Conservation (phyloP, 2,113 vertebrate genomes). For the Galeopterus variegatus region DNA sequence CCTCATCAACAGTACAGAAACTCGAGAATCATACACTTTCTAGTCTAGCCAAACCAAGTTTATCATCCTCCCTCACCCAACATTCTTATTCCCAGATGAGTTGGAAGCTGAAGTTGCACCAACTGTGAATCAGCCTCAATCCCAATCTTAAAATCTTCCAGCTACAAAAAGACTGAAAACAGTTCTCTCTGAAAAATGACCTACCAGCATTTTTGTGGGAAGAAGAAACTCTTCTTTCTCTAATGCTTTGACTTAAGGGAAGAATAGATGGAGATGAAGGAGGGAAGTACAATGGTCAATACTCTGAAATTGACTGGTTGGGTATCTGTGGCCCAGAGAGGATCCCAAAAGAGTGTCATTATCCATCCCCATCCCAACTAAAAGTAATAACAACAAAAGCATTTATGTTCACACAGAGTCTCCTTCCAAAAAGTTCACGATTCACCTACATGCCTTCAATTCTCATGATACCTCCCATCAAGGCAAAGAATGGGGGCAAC, state of each 20-base stretch:
- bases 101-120: background rate
- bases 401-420: slow-evolving; percentile 36
- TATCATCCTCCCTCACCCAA: background rate
- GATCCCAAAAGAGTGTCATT: background rate
- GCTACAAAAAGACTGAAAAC: background rate
- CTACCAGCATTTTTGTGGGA: background rate
- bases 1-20: background rate
- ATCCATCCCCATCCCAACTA: slow-evolving; percentile 22
- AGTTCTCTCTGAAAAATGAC: background rate
- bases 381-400: background rate
- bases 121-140: background rate
- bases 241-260: background rate
- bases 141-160: background rate
- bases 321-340: background rate
- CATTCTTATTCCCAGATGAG: background rate
- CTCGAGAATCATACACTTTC: background rate
- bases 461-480: background rate
- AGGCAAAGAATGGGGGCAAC: background rate
- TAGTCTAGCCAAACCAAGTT: background rate
- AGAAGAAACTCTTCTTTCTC: slow-evolving; percentile 41
- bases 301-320: background rate
- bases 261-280: background rate
- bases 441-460: background rate
- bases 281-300: background rate
- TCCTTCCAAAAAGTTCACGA: slow-evolving; percentile 51